Percentiles rank a stretch among this genome's conserved stretches.
These are phyloP conservation scores for Sinohyriopsis cumingii DNA, from an alignment of 2,888 invertebrate genomes.

Conservation along the genomic window DNA sequence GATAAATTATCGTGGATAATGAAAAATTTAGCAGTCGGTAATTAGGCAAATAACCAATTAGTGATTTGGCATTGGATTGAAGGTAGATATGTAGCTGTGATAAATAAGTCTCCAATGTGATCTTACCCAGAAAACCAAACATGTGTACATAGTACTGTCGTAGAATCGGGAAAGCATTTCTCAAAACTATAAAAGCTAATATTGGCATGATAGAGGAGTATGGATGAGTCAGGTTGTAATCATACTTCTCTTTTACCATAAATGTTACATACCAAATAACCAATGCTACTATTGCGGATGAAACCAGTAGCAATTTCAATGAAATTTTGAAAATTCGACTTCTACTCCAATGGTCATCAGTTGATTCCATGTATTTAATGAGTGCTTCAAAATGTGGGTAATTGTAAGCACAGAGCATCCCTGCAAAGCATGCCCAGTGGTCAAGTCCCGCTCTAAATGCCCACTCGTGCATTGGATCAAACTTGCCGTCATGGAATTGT, in stretches of 20 bases:
- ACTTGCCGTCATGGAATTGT: slow-evolving; percentile 37
- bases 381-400: slow-evolving; percentile 58
- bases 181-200: slow-evolving; percentile 46
- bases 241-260: slow-evolving; percentile 43
- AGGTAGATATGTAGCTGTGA: slow-evolving; percentile 61
- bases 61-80: slow-evolving; percentile 59
- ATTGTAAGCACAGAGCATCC: slow-evolving; percentile 63
- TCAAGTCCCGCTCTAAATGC: slow-evolving; percentile 55
- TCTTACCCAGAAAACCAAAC: slow-evolving; percentile 59
- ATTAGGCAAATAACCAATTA: slow-evolving; percentile 48
- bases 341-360: slow-evolving; percentile 14
- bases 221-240: slow-evolving; percentile 52
- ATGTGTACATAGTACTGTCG: slow-evolving; percentile 46
- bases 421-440: slow-evolving; percentile 60
- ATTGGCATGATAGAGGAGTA: slow-evolving; percentile 55
- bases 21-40: slow-evolving; percentile 57
- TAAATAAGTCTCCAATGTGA: slow-evolving; percentile 63
- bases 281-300: slow-evolving; percentile 10
- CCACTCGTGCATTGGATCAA: slow-evolving; percentile 56
- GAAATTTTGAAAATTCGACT: slow-evolving; percentile 2
- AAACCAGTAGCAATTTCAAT: slow-evolving; percentile 19
- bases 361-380: slow-evolving; percentile 43
- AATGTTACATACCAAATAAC: slow-evolving; percentile 41
- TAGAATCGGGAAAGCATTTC: slow-evolving; percentile 51
- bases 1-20: slow-evolving; percentile 52